Evolutionary conservation across 2,888 invertebrate genomes (phyloP).

Genomic region (Erebia aethiops): DNA sequence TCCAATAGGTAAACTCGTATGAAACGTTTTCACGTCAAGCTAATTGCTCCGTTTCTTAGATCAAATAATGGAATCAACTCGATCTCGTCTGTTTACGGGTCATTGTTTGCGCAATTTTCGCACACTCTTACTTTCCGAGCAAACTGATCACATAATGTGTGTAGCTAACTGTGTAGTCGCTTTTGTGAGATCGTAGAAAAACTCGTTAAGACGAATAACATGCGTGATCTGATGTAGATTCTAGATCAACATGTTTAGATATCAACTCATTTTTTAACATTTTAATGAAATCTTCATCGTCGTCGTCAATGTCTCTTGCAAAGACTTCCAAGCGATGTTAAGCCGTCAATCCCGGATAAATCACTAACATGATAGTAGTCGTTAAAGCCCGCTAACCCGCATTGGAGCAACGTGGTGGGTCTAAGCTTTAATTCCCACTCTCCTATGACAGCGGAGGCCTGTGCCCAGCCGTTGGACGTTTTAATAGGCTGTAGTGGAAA

Average conservation of each 20-base stretch:
- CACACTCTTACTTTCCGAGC: conserved; percentile 45
- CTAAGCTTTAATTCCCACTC: no score
- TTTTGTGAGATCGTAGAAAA: conserved; percentile 45
- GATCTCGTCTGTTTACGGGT: conserved; percentile 37
- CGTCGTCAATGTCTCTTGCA: no score
- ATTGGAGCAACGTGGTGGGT: no score
- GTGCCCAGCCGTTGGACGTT: no score
- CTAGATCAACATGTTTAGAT: not conserved
- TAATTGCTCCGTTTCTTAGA: conserved; percentile 19
- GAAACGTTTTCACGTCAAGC: conserved; percentile 8
- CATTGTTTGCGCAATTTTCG: conserved; percentile 42
- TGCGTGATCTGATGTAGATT: conserved; percentile 40
- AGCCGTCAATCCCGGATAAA: no score
- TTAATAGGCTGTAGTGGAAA: no score
- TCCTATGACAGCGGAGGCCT: no score
- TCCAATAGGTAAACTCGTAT: conserved; percentile 9
- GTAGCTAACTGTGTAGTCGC: conserved; percentile 14
- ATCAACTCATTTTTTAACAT: no score
- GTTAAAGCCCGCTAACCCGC: no score
- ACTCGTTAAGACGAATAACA: conserved; percentile 55
- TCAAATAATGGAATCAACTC: conserved; percentile 29
- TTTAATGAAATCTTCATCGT: no score
- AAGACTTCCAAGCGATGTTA: no score
- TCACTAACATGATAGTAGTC: no score
- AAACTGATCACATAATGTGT: conserved; percentile 32